phyloP scores from a whole-genome alignment of 1,140 invertebrate genomes.

The Nephila pilipes region DNA sequence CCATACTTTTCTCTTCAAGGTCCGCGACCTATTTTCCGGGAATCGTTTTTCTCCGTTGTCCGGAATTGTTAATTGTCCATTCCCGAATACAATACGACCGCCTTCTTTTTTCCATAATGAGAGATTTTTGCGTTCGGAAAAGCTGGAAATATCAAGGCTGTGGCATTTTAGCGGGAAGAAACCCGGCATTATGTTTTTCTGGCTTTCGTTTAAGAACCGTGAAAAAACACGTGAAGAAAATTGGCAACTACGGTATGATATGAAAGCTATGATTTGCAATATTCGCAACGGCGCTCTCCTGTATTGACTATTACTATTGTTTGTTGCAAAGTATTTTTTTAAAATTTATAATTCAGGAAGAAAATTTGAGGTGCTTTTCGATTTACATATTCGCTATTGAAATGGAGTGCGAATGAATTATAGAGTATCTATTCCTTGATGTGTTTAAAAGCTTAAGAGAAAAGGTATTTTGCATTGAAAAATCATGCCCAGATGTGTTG shows the following conservation, averaged over 20 bases:
- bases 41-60: conserved; percentile 6
- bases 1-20: conserved; percentile 25
- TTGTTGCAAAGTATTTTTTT: not conserved
- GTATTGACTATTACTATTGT: not conserved
- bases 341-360: not conserved
- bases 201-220: not conserved
- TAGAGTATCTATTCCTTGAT: no score
- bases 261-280: not conserved
- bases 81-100: conserved; percentile 16
- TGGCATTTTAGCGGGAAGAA: not conserved
- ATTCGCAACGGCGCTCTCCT: not conserved
- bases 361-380: not conserved
- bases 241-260: not conserved
- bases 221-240: not conserved
- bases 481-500: no score
- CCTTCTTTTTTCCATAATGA: conserved; percentile 12
- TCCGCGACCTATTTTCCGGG: conserved; percentile 44
- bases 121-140: conserved; percentile 12
- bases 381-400: no score
- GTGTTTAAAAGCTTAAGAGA: no score
- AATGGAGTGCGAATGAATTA: no score
- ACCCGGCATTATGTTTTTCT: conserved; percentile 8
- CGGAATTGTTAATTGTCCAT: conserved; percentile 18
- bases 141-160: conserved; percentile 8
- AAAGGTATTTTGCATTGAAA: no score